Evolutionary conservation across 2,888 invertebrate genomes (phyloP).

Genomic region (Orthonychiurus folsomi): DNA sequence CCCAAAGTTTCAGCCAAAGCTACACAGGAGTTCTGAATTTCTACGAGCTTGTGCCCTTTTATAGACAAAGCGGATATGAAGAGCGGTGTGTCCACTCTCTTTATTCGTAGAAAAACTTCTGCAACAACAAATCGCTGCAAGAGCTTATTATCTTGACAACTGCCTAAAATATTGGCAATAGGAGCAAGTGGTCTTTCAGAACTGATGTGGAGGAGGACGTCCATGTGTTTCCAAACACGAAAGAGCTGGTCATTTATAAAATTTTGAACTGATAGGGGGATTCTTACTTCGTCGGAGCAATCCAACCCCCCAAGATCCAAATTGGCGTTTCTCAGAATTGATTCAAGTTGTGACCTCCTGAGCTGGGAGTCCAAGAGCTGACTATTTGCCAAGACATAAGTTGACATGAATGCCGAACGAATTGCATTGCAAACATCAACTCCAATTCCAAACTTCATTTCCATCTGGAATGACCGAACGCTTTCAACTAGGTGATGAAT

Average conservation of each 20-base stretch:
- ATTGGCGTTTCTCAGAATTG: not conserved
- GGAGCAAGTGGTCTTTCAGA: not conserved
- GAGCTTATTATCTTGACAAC: not conserved
- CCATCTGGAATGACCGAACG: not conserved
- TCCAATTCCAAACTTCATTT: not conserved
- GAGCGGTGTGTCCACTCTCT: not conserved
- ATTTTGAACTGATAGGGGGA: constrained; percentile 13
- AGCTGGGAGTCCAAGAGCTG: not conserved
- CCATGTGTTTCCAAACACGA: constrained; percentile 31
- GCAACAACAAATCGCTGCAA: not conserved
- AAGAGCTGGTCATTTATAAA: constrained; percentile 27
- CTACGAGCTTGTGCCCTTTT: no score
- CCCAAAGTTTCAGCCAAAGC: no score
- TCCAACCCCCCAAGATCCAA: not conserved
- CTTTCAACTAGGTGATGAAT: constrained; percentile 5
- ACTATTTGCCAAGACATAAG: not conserved
- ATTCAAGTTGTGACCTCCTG: not conserved
- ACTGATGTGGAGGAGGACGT: constrained; percentile 17
- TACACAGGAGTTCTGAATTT: no score
- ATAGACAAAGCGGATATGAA: not conserved
- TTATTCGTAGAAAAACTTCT: not conserved
- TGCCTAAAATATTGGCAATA: not conserved
- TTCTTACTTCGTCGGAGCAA: no score
- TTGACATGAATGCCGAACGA: not conserved
- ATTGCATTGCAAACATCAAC: not conserved